phyloP scores from a whole-genome alignment of 1,140 invertebrate genomes.

The Chymomyza costata region DNA sequence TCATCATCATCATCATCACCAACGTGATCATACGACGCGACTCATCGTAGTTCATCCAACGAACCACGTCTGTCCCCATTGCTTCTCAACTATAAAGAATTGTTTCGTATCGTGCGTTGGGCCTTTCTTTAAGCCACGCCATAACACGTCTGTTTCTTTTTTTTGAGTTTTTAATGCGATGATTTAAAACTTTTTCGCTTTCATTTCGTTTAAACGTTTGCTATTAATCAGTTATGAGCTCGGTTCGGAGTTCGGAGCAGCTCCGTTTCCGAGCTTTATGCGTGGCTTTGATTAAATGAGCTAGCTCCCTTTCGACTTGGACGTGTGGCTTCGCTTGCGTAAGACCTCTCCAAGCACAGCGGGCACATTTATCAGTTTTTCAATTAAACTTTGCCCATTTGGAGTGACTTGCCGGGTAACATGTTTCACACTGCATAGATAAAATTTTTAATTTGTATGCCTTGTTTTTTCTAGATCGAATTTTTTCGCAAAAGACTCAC shows the following conservation, averaged over 20 bases:
- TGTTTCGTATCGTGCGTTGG: constrained; percentile 15
- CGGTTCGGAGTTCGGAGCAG: constrained; percentile 15
- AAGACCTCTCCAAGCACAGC: constrained; percentile 9
- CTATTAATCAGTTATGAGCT: constrained; percentile 51
- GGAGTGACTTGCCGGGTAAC: constrained; percentile 24
- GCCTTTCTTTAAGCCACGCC: constrained; percentile 41
- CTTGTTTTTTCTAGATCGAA: constrained; percentile 28
- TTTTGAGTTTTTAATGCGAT: constrained; percentile 42
- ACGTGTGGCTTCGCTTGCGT: constrained; percentile 29
- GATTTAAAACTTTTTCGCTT: constrained; percentile 55
- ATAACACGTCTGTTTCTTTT: constrained; percentile 20
- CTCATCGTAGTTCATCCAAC: not conserved
- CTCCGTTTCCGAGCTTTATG: constrained; percentile 13
- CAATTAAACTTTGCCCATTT: constrained; percentile 49
- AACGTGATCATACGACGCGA: not conserved
- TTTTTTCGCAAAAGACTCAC: not conserved
- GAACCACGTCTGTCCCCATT: constrained; percentile 19
- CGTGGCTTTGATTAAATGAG: constrained; percentile 20
- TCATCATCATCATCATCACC: constrained; percentile 28
- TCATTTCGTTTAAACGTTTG: constrained; percentile 50
- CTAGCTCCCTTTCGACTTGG: constrained; percentile 17
- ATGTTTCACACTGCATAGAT: constrained; percentile 39
- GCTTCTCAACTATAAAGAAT: constrained; percentile 39
- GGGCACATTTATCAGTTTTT: constrained; percentile 42
- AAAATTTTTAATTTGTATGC: constrained; percentile 40